These are phyloP conservation scores for Poeciliopsis gracilis DNA, from an alignment of 2,797 vertebrate species.

Conservation along the genomic window DNA sequence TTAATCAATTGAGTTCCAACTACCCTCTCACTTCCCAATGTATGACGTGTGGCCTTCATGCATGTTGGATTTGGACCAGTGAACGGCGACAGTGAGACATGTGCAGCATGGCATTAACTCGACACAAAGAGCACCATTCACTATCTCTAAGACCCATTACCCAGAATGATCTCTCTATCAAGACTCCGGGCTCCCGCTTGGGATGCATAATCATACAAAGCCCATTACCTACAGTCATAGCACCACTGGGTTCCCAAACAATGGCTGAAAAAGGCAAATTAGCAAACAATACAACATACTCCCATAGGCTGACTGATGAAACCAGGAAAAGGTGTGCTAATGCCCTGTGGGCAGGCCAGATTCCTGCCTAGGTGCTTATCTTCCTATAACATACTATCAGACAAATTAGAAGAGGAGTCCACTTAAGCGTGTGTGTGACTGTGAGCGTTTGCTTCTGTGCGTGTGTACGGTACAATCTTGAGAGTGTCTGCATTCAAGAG, in stretches of 20 bases:
- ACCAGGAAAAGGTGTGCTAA: constrained; percentile 60
- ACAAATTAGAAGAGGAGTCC: constrained; percentile 76
- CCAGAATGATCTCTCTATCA: constrained; percentile 62
- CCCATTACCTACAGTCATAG: constrained; percentile 44
- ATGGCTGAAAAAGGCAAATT: constrained; percentile 65
- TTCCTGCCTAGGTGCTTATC: constrained; percentile 72
- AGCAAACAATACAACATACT: constrained; percentile 63
- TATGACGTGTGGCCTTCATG: constrained; percentile 33
- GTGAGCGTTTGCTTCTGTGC: constrained; percentile 8
- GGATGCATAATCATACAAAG: constrained; percentile 18
- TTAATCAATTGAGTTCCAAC: constrained; percentile 67
- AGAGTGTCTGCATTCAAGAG: constrained; percentile 39
- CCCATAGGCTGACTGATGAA: constrained; percentile 60
- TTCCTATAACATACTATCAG: constrained; percentile 71
- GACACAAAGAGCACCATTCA: constrained; percentile 49
- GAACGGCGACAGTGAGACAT: constrained; percentile 18
- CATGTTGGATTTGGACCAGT: constrained; percentile 31
- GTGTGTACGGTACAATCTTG: constrained; percentile 19
- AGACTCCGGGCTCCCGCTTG: constrained; percentile 38
- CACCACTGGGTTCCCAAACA: constrained; percentile 51
- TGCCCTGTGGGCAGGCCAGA: constrained; percentile 64
- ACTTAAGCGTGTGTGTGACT: constrained; percentile 46
- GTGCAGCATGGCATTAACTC: constrained; percentile 35
- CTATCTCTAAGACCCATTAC: constrained; percentile 53
- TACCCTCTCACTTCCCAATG: constrained; percentile 12